Evolutionary conservation across 1,140 invertebrate genomes (phyloP).

Genomic region (Cydia amplana): DNA sequence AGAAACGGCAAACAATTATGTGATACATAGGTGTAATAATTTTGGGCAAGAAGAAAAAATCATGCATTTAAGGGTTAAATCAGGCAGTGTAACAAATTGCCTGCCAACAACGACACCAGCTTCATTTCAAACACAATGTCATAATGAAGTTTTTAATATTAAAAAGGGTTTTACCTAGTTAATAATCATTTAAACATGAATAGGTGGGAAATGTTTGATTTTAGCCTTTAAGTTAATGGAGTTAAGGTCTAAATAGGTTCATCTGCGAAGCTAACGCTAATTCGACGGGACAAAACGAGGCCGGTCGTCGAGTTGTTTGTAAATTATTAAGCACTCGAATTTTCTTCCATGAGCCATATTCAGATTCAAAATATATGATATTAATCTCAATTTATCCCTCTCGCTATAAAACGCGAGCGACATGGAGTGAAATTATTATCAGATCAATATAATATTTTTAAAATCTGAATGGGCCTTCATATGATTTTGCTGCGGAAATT

Average conservation of each 20-base stretch:
- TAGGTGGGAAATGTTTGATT: background rate
- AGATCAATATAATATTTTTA: background rate
- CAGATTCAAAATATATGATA: background rate
- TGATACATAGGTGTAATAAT: too few species aligned
- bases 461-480: background rate
- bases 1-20: too few species aligned
- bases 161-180: constrained; percentile 27
- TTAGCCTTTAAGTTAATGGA: background rate
- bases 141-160: constrained; percentile 28
- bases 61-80: too few species aligned
- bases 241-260: background rate
- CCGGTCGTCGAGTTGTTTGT: constrained; percentile 21
- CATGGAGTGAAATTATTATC: too few species aligned
- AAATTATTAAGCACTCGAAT: constrained; percentile 28
- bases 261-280: background rate
- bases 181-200: background rate
- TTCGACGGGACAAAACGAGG: constrained; percentile 19
- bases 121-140: constrained; percentile 18
- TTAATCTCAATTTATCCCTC: too few species aligned
- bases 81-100: constrained; percentile 12
- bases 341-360: background rate
- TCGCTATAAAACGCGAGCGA: too few species aligned
- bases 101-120: background rate
- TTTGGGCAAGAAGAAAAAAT: too few species aligned
- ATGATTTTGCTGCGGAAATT: constrained; percentile 8